A percentile compares a stretch with the other conserved stretches of the same genome.
Conservation (phyloP, 2,797 vertebrate genomes). For the Anguilla anguilla region DNA sequence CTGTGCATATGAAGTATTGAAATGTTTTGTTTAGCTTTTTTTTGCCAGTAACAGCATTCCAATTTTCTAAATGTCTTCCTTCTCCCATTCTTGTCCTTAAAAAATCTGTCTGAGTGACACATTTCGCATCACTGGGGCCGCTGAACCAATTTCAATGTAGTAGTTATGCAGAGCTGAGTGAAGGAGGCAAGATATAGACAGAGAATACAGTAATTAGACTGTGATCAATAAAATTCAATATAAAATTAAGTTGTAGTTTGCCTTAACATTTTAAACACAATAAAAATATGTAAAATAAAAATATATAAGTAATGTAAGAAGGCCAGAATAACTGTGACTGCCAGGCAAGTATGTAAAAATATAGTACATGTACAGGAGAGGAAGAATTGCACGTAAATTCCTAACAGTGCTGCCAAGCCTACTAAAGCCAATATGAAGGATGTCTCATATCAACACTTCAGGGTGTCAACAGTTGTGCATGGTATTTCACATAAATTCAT, state of each 20-base stretch:
- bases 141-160: neutral
- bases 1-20: no score
- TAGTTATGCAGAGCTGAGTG: no score
- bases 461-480: slow-evolving; percentile 43
- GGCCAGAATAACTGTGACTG: slow-evolving; percentile 33
- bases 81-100: no score
- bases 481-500: slow-evolving; percentile 15
- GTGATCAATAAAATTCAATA: no score
- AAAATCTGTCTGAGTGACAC: neutral
- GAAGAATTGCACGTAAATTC: slow-evolving; percentile 31
- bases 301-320: neutral
- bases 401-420: slow-evolving; percentile 60
- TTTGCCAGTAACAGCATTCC: no score
- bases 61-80: no score
- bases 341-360: neutral
- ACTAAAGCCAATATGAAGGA: slow-evolving; percentile 73
- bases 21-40: no score
- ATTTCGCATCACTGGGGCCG: neutral
- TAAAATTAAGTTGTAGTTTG: no score
- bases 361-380: neutral
- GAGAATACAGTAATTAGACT: no score
- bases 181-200: no score
- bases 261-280: no score
- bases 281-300: neutral
- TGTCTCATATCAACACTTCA: slow-evolving; percentile 70